Base-by-base conservation (phyloP, 2,888 invertebrate genomes). In the Heliconius aoede region DNA sequence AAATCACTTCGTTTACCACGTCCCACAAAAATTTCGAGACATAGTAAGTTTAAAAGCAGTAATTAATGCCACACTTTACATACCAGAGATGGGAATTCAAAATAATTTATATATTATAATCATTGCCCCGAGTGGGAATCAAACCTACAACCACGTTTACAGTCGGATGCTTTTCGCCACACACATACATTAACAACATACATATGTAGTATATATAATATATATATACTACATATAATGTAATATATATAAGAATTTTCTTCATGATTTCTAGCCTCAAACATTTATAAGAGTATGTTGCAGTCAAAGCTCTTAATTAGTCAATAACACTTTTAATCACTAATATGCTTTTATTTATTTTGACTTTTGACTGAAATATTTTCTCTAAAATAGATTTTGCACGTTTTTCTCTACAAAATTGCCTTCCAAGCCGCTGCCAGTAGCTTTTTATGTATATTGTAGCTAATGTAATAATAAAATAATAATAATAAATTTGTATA, bases 241-340 rank as follows among this genome's bases (percentile, higher is more conserved):
- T 26, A 13, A 26, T 15, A 60, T 60, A 60, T 60, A 60, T 60
- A 60, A 60, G 60, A 60, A 60, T 60, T 60, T 60, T 60, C 60
- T 60, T 60, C 15, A 60, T 26, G 15, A 60, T 26, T 26, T 60
- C 55, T 60, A 1, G 26, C 26, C 5, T 60, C 26, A 60, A 26
- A 5, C 24, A 60, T 60, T 24, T n/a, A n/a, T n/a, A 55, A 9
- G 51, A n/a, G 18, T 21, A 62, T 21, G 61, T 62, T 21, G 61
- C 21, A 62, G 30, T 62, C 61, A 30, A 61, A 62, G 8, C 9
- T 18, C 18, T 30, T 28, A 21, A 21, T 1, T 26, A 28, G 4
- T 3, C 21, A 30, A 13, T 60, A 60, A 9, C 60, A 26, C 4
- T 60, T 51, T n/a, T n/a, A 46, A 46, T 18, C 46, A 21, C 46